Percentiles rank a stretch among this genome's conserved stretches.
These are phyloP conservation scores for Dicranocentrus wangi DNA, from an alignment of 2,888 invertebrate genomes.

Conservation along the genomic window DNA sequence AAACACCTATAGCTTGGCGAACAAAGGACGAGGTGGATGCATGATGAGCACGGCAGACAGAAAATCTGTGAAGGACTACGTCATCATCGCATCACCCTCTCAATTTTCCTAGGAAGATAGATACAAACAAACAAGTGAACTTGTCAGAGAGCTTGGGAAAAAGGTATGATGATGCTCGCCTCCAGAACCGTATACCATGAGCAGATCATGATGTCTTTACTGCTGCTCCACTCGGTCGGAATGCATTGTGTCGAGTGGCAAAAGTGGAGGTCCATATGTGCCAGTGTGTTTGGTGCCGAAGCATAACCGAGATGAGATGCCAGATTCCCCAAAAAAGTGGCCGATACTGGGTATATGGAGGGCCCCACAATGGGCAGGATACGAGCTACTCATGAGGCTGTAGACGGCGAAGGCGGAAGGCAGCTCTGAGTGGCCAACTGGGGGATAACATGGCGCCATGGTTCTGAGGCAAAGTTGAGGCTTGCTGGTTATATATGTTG, in stretches of 20 bases:
- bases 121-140: conserved; percentile 6
- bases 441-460: conserved; percentile 50
- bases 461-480: conserved; percentile 56
- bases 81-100: background rate
- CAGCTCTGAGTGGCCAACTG: conserved; percentile 36
- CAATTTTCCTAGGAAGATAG: background rate
- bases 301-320: too few relatives aligned
- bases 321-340: too few relatives aligned
- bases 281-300: background rate
- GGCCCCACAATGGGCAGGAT: conserved; percentile 6
- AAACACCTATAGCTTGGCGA: background rate
- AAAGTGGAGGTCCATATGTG: too few relatives aligned
- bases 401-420: conserved; percentile 33
- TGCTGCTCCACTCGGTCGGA: too few relatives aligned
- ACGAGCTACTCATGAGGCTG: conserved; percentile 3
- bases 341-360: too few relatives aligned
- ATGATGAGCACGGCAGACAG: too few relatives aligned
- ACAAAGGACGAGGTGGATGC: background rate
- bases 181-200: too few relatives aligned
- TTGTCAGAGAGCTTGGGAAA: background rate
- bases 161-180: too few relatives aligned
- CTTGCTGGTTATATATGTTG: conserved; percentile 27
- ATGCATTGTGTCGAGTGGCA: too few relatives aligned
- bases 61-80: background rate
- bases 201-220: too few relatives aligned